Conservation (phyloP, 2,113 vertebrate species). For the Chloropsis hardwickii region DNA sequence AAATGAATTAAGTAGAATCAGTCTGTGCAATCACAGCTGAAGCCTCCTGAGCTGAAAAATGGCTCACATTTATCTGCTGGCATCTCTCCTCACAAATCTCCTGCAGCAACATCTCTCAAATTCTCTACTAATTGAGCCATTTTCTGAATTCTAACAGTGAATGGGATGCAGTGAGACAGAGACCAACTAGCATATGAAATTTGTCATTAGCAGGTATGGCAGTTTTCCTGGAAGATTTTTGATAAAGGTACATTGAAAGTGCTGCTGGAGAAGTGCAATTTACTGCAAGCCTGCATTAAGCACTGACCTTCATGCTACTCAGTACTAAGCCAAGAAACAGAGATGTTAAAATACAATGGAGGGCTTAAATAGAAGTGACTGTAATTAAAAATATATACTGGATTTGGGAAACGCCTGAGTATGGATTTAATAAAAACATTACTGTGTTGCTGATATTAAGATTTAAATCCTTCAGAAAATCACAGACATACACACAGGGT, state of each 20-base stretch:
- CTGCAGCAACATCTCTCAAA: not conserved
- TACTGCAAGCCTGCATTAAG: not conserved
- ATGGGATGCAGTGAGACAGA: not conserved
- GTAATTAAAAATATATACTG: not conserved
- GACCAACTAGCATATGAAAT: not conserved
- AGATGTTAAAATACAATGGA: not conserved
- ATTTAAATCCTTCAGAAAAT: not conserved
- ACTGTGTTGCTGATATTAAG: not conserved
- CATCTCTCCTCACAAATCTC: conserved; percentile 17
- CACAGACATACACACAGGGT: not conserved
- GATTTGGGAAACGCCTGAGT: not conserved
- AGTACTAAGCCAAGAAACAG: not conserved
- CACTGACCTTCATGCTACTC: not conserved
- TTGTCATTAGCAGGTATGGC: not conserved
- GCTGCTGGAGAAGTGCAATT: not conserved
- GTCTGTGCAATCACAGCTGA: conserved; percentile 12
- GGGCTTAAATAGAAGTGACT: not conserved
- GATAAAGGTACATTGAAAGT: not conserved
- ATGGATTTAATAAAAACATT: not conserved
- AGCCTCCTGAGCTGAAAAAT: conserved; percentile 42
- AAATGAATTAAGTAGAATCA: conserved; percentile 40
- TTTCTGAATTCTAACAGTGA: conserved; percentile 26
- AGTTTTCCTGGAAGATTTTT: conserved; percentile 14
- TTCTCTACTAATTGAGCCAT: conserved; percentile 40
- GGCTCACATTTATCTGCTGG: conserved; percentile 14